Base-by-base conservation (phyloP, 2,797 vertebrate genomes). In the Dendrocincla tyrannina region DNA sequence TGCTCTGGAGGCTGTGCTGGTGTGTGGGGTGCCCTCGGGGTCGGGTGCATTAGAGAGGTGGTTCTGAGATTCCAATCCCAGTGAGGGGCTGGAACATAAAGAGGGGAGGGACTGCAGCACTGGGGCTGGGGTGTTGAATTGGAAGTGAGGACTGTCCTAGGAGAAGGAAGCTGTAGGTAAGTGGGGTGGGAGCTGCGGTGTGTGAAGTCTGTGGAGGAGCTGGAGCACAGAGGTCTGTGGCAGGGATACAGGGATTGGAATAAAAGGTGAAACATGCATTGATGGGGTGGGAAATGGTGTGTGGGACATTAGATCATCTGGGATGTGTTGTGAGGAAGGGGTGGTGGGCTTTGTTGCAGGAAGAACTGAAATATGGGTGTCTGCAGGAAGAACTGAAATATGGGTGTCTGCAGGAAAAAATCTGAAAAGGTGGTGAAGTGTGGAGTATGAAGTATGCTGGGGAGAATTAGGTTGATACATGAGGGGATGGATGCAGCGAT, bases 111-210 rank as follows among this genome's bases (percentile, higher is more conserved):
- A 28, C 13, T 69, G 60, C n/a, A 39, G 9, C 6, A 7, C 11
- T 7, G 5, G 49, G 18, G 16, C 27, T 52, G n/a, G 49, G 56
- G n/a, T 81, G n/a, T n/a, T 75, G 41, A 18, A 0, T 4, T 50
- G 32, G 30, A 14, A 10, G 25, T n/a, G 59, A 4, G 2, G 55
- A 28, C 23, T 72, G 55, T 58, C 39, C 55, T 24, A 9, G 68
- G 35, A 93, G 60, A 58, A 60, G 11, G 33, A 42, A 24, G 17
- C 9, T 63, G 58, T 11, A 52, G 32, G 32, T 16, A 10, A 64
- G 20, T 53, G 10, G 27, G 19, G 24, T 4, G 20, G 52, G 27
- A 63, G 20, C 39, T 74, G 37, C 3, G 0, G 0, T 8, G 24
- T 33, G 44, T 35, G 41, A 66, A 6, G 20, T 77, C 42, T 46